These are phyloP conservation scores for Mus minutoides DNA, from an alignment of 2,797 vertebrate species.

Conservation along the genomic window DNA sequence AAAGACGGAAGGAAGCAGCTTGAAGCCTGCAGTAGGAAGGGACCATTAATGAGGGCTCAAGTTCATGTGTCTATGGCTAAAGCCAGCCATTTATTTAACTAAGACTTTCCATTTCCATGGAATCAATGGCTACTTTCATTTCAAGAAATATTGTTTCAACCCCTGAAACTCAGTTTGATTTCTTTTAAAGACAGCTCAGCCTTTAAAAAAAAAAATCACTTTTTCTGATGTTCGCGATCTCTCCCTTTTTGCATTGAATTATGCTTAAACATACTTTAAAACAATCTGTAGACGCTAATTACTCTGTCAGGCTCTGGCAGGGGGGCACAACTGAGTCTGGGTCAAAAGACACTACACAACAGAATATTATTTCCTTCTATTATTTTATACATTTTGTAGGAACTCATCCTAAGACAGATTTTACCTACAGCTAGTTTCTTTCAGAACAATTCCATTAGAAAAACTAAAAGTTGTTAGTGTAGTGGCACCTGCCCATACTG, in stretches of 20 bases:
- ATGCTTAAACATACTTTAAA: conserved; percentile 41
- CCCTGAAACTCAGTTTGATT: conserved; percentile 57
- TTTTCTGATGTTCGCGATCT: not conserved
- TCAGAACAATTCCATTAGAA: conserved; percentile 34
- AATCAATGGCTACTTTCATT: conserved; percentile 34
- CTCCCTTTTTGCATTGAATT: conserved; percentile 44
- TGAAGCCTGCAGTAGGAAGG: not conserved
- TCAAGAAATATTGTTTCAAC: conserved; percentile 47
- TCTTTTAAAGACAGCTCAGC: conserved; percentile 17
- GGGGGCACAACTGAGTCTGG: not conserved
- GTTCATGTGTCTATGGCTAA: not conserved
- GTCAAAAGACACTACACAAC: not conserved
- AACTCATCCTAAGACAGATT: not conserved
- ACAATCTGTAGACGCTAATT: conserved; percentile 38
- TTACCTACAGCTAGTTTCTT: not conserved
- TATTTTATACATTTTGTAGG: conserved; percentile 51
- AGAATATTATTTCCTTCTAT: conserved; percentile 23
- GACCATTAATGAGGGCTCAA: not conserved
- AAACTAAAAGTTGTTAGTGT: not conserved
- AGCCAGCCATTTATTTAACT: conserved; percentile 31
- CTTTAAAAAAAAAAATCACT: conserved; percentile 8
- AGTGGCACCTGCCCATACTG: not conserved
- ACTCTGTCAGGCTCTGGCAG: not conserved
- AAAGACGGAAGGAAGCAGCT: not conserved
- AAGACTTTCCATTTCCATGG: conserved; percentile 18